phyloP scores from a whole-genome alignment of 1,140 invertebrate genomes.

The Drosophila azteca region DNA sequence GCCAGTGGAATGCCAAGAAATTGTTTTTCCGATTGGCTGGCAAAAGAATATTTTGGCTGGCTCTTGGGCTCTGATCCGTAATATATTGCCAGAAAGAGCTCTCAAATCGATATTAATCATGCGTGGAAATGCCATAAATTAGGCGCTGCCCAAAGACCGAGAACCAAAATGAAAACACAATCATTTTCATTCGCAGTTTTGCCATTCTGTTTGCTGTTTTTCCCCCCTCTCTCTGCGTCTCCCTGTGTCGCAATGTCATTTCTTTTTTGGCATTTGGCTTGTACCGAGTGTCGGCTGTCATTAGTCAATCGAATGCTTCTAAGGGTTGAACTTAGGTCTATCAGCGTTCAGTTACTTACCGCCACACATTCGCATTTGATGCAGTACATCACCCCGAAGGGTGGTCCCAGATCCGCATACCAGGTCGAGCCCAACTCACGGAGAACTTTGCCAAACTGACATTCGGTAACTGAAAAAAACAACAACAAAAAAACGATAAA shows the following conservation, averaged over 20 bases:
- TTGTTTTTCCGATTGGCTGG: slow-evolving; percentile 21
- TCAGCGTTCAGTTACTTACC: slow-evolving; percentile 90
- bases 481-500: slow-evolving; percentile 4
- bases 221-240: no score
- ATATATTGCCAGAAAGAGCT: slow-evolving; percentile 57
- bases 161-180: slow-evolving; percentile 38
- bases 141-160: slow-evolving; percentile 29
- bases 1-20: slow-evolving; percentile 1
- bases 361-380: slow-evolving; percentile 95
- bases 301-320: slow-evolving; percentile 62
- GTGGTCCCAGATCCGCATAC: slow-evolving; percentile 94
- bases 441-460: slow-evolving; percentile 93
- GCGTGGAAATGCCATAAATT: slow-evolving; percentile 78
- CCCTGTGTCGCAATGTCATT: slow-evolving; percentile 1
- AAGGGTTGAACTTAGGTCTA: not conserved
- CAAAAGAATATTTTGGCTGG: slow-evolving; percentile 20
- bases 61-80: slow-evolving; percentile 17
- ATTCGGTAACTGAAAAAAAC: slow-evolving; percentile 89
- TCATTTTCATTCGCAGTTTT: slow-evolving; percentile 45
- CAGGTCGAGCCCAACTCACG: slow-evolving; percentile 94
- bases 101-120: slow-evolving; percentile 83
- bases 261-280: slow-evolving; percentile 39
- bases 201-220: slow-evolving; percentile 17
- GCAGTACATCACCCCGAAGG: slow-evolving; percentile 96
- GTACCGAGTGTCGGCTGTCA: slow-evolving; percentile 66